Conservation (phyloP, 2,888 invertebrate genomes). For the Eledona agricola region DNA sequence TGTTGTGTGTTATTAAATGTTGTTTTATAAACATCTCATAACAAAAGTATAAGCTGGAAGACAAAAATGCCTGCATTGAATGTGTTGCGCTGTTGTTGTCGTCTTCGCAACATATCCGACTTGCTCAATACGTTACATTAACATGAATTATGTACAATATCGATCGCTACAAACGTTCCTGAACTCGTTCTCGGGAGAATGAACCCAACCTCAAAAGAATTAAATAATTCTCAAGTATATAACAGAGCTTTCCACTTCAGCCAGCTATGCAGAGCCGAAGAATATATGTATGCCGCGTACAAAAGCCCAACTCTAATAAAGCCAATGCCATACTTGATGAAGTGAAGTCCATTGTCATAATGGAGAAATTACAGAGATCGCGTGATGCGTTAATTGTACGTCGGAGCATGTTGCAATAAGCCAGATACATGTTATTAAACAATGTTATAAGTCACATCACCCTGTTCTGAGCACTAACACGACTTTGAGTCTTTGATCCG, state of each 20-base stretch:
- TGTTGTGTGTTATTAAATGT: conserved; percentile 16
- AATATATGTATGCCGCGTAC: too few species aligned
- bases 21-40: conserved; percentile 14
- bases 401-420: conserved; percentile 42
- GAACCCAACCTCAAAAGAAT: conserved; percentile 6
- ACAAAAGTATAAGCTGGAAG: neutral
- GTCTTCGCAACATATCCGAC: conserved; percentile 6
- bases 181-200: conserved; percentile 1
- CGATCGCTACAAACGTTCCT: conserved; percentile 8
- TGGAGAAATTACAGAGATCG: conserved; percentile 39
- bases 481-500: conserved; percentile 37
- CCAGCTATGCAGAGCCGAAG: too few species aligned
- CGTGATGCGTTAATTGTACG: conserved; percentile 44
- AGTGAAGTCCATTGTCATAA: conserved; percentile 34
- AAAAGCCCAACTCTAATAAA: conserved; percentile 19
- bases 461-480: conserved; percentile 36
- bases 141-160: conserved; percentile 12
- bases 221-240: neutral
- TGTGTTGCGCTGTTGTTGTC: neutral
- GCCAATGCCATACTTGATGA: conserved; percentile 28
- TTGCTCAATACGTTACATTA: conserved; percentile 11
- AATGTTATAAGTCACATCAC: conserved; percentile 39
- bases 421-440: conserved; percentile 40
- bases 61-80: conserved; percentile 12
- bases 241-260: too few species aligned